Evolutionary conservation across 2,113 vertebrate species (phyloP).

Genomic region (Ammospiza nelsoni): DNA sequence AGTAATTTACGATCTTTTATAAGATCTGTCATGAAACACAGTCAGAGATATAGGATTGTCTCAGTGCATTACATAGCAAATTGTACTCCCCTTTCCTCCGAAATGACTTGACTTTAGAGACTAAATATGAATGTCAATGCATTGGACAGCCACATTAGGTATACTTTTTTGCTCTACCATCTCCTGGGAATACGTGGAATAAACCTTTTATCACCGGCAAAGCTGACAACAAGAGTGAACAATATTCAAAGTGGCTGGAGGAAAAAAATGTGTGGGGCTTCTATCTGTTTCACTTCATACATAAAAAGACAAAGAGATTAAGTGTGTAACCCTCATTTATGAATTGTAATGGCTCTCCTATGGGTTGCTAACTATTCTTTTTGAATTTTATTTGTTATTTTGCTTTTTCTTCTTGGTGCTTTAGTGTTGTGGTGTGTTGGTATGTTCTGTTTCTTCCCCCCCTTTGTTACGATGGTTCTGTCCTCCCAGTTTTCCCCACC

Average conservation of each 20-base stretch:
- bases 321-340: constrained; percentile 25
- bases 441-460: too few species aligned
- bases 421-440: too few species aligned
- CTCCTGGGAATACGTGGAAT: constrained; percentile 44
- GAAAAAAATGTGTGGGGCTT: constrained; percentile 54
- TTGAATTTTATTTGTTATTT: not conserved
- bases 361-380: constrained; percentile 35
- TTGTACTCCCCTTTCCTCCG: constrained; percentile 30
- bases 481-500: too few species aligned
- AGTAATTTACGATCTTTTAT: constrained; percentile 82
- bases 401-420: not conserved
- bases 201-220: constrained; percentile 56
- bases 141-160: constrained; percentile 44
- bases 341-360: constrained; percentile 38
- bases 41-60: constrained; percentile 76
- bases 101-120: constrained; percentile 65
- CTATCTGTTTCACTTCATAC: constrained; percentile 43
- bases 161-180: not conserved
- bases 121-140: constrained; percentile 73
- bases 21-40: constrained; percentile 79
- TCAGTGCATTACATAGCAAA: constrained; percentile 73
- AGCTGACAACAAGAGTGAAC: constrained; percentile 34
- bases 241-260: constrained; percentile 58
- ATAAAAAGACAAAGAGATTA: constrained; percentile 45
- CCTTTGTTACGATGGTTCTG: too few species aligned